phyloP scores from a whole-genome alignment of 2,113 vertebrate genomes.

The Thunnus thynnus region DNA sequence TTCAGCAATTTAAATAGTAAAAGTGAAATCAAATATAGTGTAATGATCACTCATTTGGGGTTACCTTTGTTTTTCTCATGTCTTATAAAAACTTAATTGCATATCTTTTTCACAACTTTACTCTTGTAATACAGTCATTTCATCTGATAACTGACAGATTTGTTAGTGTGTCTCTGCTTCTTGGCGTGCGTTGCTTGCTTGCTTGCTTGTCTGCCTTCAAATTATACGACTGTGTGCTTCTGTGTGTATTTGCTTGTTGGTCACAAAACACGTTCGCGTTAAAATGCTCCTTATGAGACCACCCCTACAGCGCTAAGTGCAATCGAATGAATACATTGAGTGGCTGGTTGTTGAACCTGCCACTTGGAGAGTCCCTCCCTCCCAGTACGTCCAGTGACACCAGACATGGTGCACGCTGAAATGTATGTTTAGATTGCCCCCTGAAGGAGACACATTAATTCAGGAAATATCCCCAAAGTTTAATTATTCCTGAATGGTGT shows the following conservation, averaged over 20 bases:
- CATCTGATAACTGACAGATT: constrained; percentile 36
- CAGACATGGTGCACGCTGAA: constrained; percentile 29
- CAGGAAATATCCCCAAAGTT: constrained; percentile 79
- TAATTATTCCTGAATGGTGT: constrained; percentile 85
- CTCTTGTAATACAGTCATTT: constrained; percentile 36
- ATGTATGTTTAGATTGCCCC: constrained; percentile 74
- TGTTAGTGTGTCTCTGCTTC: constrained; percentile 12
- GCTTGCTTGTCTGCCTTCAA: background rate
- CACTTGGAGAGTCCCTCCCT: constrained; percentile 48
- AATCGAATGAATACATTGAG: constrained; percentile 66
- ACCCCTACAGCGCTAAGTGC: constrained; percentile 51
- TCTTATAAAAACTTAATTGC: background rate
- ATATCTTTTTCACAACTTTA: constrained; percentile 8
- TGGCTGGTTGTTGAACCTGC: constrained; percentile 68
- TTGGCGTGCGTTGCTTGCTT: constrained; percentile 9
- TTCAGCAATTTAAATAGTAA: background rate
- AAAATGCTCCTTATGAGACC: constrained; percentile 60
- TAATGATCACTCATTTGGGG: constrained; percentile 6
- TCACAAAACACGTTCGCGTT: constrained; percentile 49
- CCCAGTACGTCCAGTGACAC: constrained; percentile 28
- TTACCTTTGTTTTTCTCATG: constrained; percentile 5
- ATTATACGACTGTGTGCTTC: constrained; percentile 20
- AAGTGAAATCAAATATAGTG: constrained; percentile 7
- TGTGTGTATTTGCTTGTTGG: constrained; percentile 41
- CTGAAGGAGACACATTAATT: constrained; percentile 78